Evolutionary conservation across 2,113 vertebrate species (phyloP).

Genomic region (Columba janthina): DNA sequence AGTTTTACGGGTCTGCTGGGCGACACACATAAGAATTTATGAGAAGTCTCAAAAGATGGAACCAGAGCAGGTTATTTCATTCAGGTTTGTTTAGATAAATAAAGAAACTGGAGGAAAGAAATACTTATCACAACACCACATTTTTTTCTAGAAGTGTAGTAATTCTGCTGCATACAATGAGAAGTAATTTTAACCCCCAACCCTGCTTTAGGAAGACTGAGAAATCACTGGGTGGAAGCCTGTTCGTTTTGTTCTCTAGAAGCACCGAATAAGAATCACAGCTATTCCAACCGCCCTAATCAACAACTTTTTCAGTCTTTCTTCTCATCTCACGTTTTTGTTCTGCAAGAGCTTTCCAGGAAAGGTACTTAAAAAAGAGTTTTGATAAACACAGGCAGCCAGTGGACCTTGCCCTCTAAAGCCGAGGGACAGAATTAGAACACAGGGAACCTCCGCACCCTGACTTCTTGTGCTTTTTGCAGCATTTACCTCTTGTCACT

Average conservation of each 20-base stretch:
- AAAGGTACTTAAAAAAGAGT: neutral
- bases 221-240: neutral
- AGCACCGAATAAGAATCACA: neutral
- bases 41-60: neutral
- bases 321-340: neutral
- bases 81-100: neutral
- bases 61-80: neutral
- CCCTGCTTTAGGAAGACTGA: neutral
- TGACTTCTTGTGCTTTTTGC: neutral
- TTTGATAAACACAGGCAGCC: neutral
- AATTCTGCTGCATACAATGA: neutral
- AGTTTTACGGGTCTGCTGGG: neutral
- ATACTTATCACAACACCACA: neutral
- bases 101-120: neutral
- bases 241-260: neutral
- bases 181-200: neutral
- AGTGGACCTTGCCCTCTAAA: neutral
- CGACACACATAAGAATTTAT: rapidly evolving
- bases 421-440: neutral
- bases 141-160: neutral
- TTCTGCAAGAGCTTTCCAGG: neutral
- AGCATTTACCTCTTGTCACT: neutral
- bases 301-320: neutral
- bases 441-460: neutral
- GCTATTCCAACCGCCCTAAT: neutral